Base-by-base conservation (phyloP, 2,888 invertebrate genomes). In the Pegoplata infirma region DNA sequence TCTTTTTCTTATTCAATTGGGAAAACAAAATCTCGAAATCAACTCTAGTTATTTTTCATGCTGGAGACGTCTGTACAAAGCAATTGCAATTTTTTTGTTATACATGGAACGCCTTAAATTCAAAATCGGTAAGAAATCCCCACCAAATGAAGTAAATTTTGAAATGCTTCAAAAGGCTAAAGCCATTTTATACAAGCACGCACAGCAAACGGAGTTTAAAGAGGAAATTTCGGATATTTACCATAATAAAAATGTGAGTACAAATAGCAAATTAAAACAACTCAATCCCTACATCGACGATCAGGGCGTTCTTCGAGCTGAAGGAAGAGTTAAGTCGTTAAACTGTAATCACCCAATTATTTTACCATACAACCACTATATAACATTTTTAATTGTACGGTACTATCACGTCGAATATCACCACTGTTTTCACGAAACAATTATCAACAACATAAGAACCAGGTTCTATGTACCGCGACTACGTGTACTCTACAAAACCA, bases 151-250 rank as follows among this genome's bases (percentile, higher is more conserved):
- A 49, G 14, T 53, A 4, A 40, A 5, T 16, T 53, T 40, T 8
- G 23, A 64, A 6, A 51, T 64, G n/a, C 49, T 51, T 8, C 49
- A 51, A 64, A 28, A 16, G 3, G 12, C 21, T 14, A 64, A 36
- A 17, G 7, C n/a, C 7, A 21, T 51, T 21, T 51, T 64, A 21
- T 51, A 64, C 23, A 19, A 10, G n/a, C 10, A 36, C 2, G 14
- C 51, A 14, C 51, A 51, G 12, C 23, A 36, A 19, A 16, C 12
- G 14, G 14, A n/a, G 36, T n/a, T n/a, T n/a, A n/a, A n/a, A n/a
- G n/a, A n/a, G n/a, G n/a, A n/a, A n/a, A n/a, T n/a, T n/a, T n/a
- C 49, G 10, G 63, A 64, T 2, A 51, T 64, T 17, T 14, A 36
- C 0, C 21, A n/a, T 5, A 21, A 21, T 2, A 40, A 21, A n/a